Base-by-base conservation (phyloP, 2,113 vertebrate species). In the Panthera uncia region DNA sequence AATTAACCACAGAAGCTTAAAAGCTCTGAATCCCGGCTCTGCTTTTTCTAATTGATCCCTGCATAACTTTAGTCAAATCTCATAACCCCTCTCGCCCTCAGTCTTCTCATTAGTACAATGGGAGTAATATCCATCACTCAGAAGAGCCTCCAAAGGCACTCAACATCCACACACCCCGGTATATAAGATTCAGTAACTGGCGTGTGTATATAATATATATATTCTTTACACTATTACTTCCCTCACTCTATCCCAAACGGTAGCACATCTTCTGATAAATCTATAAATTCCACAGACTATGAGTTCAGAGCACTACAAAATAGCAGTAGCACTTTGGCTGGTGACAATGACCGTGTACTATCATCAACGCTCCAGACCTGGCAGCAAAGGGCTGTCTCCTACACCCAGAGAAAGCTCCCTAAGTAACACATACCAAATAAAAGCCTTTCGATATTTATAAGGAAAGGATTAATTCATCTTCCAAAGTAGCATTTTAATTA, bases 401-500 rank as follows among this genome's bases (percentile, higher is more conserved):
- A n/a, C 14, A 94, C 31, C 65, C 31, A 69, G 73, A 3, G 7
- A 63, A 82, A 63, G 61, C 76, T 76, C 65, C 61, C 66, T 63
- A 81, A 91, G 71, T 38, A 97, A 97, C 2, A 79, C 27, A 82
- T 29, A 84, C 38, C 68, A 93, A 89, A 95, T 80, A 86, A 93
- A 94, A 82, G 78, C 45, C 91, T 91, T 74, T 55, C 4, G 7
- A 79, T 97, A n/a, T 93, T 89, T 97, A 63, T 91, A 97, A 96
- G 63, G 93, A 94, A 97, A 63, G 68, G 86, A 96, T 96, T 97
- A 97, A 97, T 94, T 97, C 96, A 97, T 94, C 97, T 95, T 96
- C 63, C 68, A 79, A 97, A 95, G 94, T 91, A 89, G 88, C 38
- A 94, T 95, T 97, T 98, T 97, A 98, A 98, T 98, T 98, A 97